These are phyloP conservation scores for Myripristis jacobus DNA, from an alignment of 2,797 vertebrate genomes.

Conservation along the genomic window DNA sequence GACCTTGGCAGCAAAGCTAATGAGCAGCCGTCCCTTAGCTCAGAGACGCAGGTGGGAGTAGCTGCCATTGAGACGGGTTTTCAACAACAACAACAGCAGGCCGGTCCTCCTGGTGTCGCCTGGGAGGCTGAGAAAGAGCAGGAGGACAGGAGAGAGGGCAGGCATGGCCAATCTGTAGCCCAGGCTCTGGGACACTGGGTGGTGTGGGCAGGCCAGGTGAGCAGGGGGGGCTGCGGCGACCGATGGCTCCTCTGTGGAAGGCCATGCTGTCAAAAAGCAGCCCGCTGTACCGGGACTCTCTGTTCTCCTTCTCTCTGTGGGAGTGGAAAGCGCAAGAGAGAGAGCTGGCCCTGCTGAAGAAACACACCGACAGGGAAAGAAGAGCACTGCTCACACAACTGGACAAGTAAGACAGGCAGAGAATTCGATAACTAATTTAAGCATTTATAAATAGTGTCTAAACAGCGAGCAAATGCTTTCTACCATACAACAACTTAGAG, in stretches of 20 bases:
- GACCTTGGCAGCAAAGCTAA: slow-evolving; percentile 19
- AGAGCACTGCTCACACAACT: slow-evolving; percentile 74
- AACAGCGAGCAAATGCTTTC: too few species aligned
- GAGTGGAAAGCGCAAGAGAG: slow-evolving; percentile 83
- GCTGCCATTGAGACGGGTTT: slow-evolving; percentile 7
- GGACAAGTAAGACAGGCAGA: slow-evolving; percentile 77
- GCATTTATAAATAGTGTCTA: too few species aligned
- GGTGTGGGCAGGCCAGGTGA: slow-evolving; percentile 5
- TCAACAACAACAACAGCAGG: neutral
- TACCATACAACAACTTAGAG: too few species aligned
- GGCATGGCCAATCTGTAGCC: slow-evolving; percentile 48
- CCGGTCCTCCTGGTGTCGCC: slow-evolving; percentile 22
- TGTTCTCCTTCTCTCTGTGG: slow-evolving; percentile 86
- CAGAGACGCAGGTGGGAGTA: slow-evolving; percentile 30
- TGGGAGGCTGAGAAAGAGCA: neutral
- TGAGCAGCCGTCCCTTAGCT: slow-evolving; percentile 36
- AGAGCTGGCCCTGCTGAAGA: slow-evolving; percentile 81
- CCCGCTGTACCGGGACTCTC: slow-evolving; percentile 83
- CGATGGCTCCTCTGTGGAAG: slow-evolving; percentile 86
- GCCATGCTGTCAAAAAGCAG: slow-evolving; percentile 85
- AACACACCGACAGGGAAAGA: slow-evolving; percentile 77
- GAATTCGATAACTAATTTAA: too few species aligned
- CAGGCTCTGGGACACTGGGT: neutral
- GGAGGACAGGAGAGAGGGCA: neutral
- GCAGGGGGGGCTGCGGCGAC: neutral